Conservation (phyloP, 1,140 invertebrate species). For the Chironomus tepperi region DNA sequence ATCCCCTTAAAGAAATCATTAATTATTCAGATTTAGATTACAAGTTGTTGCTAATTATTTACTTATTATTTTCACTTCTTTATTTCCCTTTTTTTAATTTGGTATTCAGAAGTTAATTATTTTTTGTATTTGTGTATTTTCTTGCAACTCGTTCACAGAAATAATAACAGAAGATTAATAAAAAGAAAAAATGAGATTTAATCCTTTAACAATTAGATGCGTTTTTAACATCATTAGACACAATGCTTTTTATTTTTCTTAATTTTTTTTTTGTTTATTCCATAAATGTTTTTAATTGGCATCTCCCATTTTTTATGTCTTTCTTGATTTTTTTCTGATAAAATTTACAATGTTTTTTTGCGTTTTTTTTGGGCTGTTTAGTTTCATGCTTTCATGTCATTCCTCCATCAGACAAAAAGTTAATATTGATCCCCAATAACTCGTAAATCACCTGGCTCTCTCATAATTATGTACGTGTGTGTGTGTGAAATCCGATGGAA, state of each 20-base stretch:
- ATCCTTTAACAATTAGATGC: neutral
- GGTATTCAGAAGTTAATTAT: too few relatives aligned
- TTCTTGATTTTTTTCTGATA: neutral
- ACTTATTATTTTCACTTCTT: neutral
- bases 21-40: constrained; percentile 27
- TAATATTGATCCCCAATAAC: neutral
- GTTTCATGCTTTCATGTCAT: neutral
- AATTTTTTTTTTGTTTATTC: neutral
- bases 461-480: neutral
- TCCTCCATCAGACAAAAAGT: neutral
- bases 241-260: neutral
- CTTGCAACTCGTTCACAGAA: too few relatives aligned
- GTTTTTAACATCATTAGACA: neutral
- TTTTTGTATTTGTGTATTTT: too few relatives aligned
- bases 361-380: neutral
- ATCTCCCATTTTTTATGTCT: neutral
- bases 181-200: neutral
- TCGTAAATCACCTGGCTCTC: neutral
- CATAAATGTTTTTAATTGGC: neutral
- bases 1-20: neutral
- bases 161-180: neutral
- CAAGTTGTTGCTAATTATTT: constrained; percentile 24
- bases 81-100: neutral
- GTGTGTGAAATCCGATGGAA: neutral
- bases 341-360: neutral